phyloP scores from a whole-genome alignment of 2,797 vertebrate species.

The Syncerus caffer region DNA sequence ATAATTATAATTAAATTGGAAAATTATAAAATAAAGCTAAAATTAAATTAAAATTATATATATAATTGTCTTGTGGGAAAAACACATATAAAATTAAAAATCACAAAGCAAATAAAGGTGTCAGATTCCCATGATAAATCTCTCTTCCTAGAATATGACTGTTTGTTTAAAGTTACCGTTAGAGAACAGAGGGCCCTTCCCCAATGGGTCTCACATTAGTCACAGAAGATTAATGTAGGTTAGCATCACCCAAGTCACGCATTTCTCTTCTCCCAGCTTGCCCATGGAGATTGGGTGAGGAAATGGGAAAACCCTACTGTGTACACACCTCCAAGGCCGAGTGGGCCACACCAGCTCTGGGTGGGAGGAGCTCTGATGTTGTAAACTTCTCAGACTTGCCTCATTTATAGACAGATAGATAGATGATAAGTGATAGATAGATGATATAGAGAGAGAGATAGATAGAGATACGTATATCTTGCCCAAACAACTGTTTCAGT shows the following conservation, averaged over 20 bases:
- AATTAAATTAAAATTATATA: not conserved
- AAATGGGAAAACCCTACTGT: not conserved
- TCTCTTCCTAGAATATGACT: not conserved
- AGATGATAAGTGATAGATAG: not conserved
- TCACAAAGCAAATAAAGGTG: not conserved
- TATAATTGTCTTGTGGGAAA: not conserved
- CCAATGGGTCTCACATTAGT: not conserved
- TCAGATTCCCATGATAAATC: not conserved
- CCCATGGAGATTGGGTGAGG: not conserved
- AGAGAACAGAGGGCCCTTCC: not conserved
- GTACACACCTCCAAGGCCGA: not conserved
- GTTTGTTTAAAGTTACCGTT: not conserved
- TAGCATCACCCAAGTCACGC: no score
- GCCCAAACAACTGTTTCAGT: not conserved
- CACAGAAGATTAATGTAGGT: not conserved
- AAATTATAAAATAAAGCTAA: not conserved
- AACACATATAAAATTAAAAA: not conserved
- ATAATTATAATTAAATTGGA: not conserved
- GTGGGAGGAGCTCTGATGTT: not conserved
- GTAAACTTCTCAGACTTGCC: not conserved
- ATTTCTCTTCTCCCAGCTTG: not conserved
- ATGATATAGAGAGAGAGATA: not conserved
- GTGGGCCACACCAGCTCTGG: not conserved
- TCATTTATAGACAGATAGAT: not conserved
- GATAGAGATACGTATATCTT: not conserved